These are phyloP conservation scores for Omphaloscelis lunosa DNA, from an alignment of 2,888 invertebrate species.

Conservation along the genomic window DNA sequence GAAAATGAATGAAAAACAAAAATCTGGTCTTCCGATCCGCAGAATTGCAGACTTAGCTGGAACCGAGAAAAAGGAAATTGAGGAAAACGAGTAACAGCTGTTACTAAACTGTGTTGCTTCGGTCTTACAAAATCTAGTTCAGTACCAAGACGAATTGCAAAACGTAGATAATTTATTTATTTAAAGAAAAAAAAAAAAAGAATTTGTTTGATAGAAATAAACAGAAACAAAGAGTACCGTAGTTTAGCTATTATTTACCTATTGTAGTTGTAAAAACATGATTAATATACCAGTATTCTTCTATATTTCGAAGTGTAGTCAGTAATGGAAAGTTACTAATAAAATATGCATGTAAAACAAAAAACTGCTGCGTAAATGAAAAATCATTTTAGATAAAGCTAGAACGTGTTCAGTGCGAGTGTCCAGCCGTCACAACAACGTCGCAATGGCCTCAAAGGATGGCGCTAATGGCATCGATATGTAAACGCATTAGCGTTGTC, in stretches of 20 bases:
- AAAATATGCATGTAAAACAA: background rate
- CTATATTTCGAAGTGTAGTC: background rate
- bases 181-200: background rate
- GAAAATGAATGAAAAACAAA: constrained; percentile 14
- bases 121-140: constrained; percentile 3
- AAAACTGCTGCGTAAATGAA: constrained; percentile 27
- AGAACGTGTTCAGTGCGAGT: constrained; percentile 1
- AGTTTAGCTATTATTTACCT: too few relatives aligned
- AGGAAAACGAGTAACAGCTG: constrained; percentile 24
- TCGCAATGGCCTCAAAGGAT: constrained; percentile 52
- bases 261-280: background rate
- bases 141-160: constrained; percentile 1
- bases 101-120: background rate
- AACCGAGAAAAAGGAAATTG: constrained; percentile 20
- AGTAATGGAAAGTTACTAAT: constrained; percentile 21
- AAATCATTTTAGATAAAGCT: constrained; percentile 28
- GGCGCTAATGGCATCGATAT: constrained; percentile 71
- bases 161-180: background rate
- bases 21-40: background rate
- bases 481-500: constrained; percentile 78
- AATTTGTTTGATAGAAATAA: too few relatives aligned
- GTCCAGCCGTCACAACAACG: constrained; percentile 33
- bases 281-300: background rate
- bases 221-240: background rate
- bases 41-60: constrained; percentile 14